Conservation (phyloP, 2,113 vertebrate species). For the Periophthalmodon schlosseri region DNA sequence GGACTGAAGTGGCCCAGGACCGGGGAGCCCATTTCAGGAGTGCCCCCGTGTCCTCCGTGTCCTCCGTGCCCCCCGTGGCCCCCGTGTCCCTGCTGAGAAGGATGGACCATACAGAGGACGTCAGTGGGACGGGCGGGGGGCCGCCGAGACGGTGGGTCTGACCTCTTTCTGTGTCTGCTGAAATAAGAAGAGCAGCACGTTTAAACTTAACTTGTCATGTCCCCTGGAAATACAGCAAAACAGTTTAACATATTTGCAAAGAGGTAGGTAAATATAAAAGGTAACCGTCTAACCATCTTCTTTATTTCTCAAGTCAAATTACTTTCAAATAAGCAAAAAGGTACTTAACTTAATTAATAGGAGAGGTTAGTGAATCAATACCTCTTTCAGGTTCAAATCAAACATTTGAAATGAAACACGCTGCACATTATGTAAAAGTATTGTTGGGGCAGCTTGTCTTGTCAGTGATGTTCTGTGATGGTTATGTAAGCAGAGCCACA, state of each 20-base stretch:
- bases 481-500: too few relatives aligned
- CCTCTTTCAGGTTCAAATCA: neutral
- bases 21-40: conserved; percentile 86
- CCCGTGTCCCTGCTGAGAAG: conserved; percentile 78
- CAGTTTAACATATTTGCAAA: neutral
- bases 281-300: too few relatives aligned
- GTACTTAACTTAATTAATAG: too few relatives aligned
- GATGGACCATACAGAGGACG: conserved; percentile 86
- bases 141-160: conserved; percentile 85
- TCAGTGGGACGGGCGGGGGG: conserved; percentile 89
- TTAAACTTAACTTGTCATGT: neutral
- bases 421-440: neutral
- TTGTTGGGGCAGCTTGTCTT: neutral
- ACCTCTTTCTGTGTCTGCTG: conserved; percentile 88
- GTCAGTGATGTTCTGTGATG: neutral
- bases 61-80: conserved; percentile 76
- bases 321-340: too few relatives aligned
- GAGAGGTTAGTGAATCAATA: too few relatives aligned
- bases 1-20: conserved; percentile 86
- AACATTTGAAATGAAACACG: neutral
- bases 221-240: neutral
- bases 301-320: too few relatives aligned
- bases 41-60: conserved; percentile 74
- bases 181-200: neutral
- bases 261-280: too few relatives aligned